phyloP scores from a whole-genome alignment of 2,113 vertebrate genomes.

The Hucho hucho region DNA sequence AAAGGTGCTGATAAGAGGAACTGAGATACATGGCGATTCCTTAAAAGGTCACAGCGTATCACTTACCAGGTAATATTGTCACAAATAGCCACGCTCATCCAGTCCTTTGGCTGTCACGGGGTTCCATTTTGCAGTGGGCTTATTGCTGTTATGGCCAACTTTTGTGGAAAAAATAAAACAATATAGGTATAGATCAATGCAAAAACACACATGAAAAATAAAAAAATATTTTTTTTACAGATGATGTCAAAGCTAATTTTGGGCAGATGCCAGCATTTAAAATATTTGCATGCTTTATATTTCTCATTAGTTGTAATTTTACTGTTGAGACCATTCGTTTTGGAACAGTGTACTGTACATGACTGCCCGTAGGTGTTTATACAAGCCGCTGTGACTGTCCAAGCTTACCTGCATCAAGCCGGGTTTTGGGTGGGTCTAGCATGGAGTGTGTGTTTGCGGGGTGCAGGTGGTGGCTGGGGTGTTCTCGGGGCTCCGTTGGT shows the following conservation, averaged over 20 bases:
- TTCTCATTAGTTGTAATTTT: not conserved
- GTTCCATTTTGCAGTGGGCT: constrained; percentile 79
- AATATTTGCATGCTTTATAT: not conserved
- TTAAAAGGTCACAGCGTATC: not conserved
- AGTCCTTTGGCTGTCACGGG: constrained; percentile 75
- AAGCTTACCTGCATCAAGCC: constrained; percentile 75
- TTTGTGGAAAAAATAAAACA: constrained; percentile 27
- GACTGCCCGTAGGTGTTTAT: not conserved
- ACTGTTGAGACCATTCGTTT: not conserved
- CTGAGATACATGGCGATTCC: too few relatives aligned
- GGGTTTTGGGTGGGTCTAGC: constrained; percentile 73
- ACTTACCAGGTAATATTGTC: constrained; percentile 56
- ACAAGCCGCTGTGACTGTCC: constrained; percentile 1
- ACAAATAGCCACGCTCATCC: constrained; percentile 77
- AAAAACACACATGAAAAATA: constrained; percentile 10
- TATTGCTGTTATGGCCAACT: constrained; percentile 77
- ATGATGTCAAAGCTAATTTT: too few relatives aligned
- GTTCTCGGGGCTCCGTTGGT: constrained; percentile 52
- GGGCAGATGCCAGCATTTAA: too few relatives aligned
- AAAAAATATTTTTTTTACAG: not conserved
- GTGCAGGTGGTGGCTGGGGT: constrained; percentile 53
- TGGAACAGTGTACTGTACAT: too few relatives aligned
- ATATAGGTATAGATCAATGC: not conserved
- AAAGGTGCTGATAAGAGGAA: not conserved
- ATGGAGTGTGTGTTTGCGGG: constrained; percentile 66